A percentile compares a stretch with the other conserved stretches of the same genome.
Conservation (phyloP, 2,113 vertebrate species). For the Erinaceus europaeus region DNA sequence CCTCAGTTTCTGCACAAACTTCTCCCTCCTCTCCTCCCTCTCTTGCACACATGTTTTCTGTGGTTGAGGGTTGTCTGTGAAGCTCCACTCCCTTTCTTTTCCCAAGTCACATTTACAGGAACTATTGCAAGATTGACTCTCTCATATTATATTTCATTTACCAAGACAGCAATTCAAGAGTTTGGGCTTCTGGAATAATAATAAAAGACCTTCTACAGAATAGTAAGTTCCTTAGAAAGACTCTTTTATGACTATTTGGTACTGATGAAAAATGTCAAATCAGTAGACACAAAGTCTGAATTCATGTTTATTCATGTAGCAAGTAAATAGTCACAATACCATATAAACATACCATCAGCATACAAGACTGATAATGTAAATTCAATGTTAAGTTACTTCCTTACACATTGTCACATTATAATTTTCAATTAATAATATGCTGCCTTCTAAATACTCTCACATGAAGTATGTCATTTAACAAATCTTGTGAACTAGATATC, state of each 20-base stretch:
- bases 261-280: conserved; percentile 41
- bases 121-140: conserved; percentile 65
- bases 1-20: not conserved
- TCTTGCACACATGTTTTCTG: conserved; percentile 20
- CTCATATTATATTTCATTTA: conserved; percentile 63
- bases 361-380: conserved; percentile 12
- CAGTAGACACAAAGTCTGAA: conserved; percentile 53
- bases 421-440: not conserved
- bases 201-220: conserved; percentile 52
- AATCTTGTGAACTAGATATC: conserved; percentile 5
- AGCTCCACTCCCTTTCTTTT: conserved; percentile 63
- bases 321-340: conserved; percentile 40
- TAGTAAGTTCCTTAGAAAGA: conserved; percentile 55
- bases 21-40: not conserved
- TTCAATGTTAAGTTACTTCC: not conserved
- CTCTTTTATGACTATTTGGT: conserved; percentile 43
- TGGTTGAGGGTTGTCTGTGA: conserved; percentile 44
- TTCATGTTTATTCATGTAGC: conserved; percentile 48
- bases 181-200: conserved; percentile 58
- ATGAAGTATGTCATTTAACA: not conserved
- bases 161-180: conserved; percentile 2
- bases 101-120: conserved; percentile 71
- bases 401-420: not conserved
- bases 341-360: conserved; percentile 16
- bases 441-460: not conserved